Evolutionary conservation across 1,140 invertebrate species (phyloP), one percentile per base, ranked within the genome.

Genomic region (Periplaneta americana): DNA sequence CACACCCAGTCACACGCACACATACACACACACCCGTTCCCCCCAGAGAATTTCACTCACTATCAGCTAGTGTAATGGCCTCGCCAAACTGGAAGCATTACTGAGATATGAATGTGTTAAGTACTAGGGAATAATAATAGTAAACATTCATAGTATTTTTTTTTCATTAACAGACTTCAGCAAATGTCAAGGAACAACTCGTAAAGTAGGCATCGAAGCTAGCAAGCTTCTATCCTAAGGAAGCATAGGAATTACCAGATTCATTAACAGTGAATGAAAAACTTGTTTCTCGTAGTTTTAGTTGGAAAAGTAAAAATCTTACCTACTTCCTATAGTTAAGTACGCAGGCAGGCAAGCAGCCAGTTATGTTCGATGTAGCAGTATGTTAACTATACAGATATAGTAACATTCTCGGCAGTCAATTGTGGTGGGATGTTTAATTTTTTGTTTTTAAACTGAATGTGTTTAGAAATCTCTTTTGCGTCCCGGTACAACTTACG

Each of bases 291-390:
- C 34, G n/a, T 48, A 79, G 78, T 31, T 79, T 79, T n/a, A 79
- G 28, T 37, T 37, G 39, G 39, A 80, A 80, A 66, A 57, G 79
- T 80, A 66, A 37, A 80, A 80, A 80, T 80, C 79, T 80, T 48
- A 80, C n/a, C 48, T 80, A 80, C 32, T 34, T 39, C 33, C 34
- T 37, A 80, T 33, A 33, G 32, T 33, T 80, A 80, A 48, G 28
- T 80, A 15, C 17, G 22, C 39, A 31, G n/a, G 28, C 76, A 79
- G 33, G 28, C 34, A 78, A 31, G 17, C 78, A 35, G 32, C 39
- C 78, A 75, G 34, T 10, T 36, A 15, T n/a, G 15, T 36, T 36
- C 35, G 36, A 31, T 36, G 76, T 36, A 78, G 33, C 35, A n/a
- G n/a, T 78, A 17, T 77, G 34, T 31, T 18, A 76, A 34, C 75